Percentiles rank a stretch among this genome's conserved stretches.
Evolutionary conservation across 2,113 vertebrate genomes (phyloP).

Genomic region (Argyrosomus japonicus): DNA sequence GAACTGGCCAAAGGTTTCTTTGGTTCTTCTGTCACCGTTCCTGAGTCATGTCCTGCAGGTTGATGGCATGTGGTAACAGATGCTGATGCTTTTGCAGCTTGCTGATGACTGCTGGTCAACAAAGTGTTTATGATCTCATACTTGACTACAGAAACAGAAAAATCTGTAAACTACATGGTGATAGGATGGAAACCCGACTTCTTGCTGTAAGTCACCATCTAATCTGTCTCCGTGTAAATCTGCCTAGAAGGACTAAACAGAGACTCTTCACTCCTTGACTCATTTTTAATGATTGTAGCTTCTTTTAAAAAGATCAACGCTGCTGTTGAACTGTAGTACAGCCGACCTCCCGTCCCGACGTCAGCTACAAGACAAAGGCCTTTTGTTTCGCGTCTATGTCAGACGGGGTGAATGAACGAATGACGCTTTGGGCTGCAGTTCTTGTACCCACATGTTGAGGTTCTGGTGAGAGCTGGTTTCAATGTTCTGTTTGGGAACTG

Average conservation of each 20-base stretch:
- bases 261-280: neutral
- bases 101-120: neutral
- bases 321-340: neutral
- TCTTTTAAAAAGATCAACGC: neutral
- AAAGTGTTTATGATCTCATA: neutral
- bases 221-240: neutral
- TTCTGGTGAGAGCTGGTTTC: neutral
- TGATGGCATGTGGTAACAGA: too few species aligned
- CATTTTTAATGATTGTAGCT: neutral
- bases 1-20: too few species aligned
- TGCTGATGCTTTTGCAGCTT: too few species aligned
- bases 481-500: neutral
- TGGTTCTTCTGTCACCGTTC: too few species aligned
- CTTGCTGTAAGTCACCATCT: neutral
- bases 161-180: neutral
- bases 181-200: neutral
- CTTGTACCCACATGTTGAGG: slow-evolving; percentile 8
- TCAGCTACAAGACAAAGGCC: slow-evolving; percentile 25
- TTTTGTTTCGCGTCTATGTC: slow-evolving; percentile 31
- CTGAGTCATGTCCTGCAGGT: too few species aligned
- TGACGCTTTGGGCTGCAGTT: slow-evolving; percentile 22
- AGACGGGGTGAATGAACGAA: neutral
- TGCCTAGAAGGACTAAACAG: neutral
- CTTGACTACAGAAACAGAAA: neutral
- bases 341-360: slow-evolving; percentile 11